Evolutionary conservation across 2,113 vertebrate species (phyloP).

Genomic region (Ploceus nigricollis): DNA sequence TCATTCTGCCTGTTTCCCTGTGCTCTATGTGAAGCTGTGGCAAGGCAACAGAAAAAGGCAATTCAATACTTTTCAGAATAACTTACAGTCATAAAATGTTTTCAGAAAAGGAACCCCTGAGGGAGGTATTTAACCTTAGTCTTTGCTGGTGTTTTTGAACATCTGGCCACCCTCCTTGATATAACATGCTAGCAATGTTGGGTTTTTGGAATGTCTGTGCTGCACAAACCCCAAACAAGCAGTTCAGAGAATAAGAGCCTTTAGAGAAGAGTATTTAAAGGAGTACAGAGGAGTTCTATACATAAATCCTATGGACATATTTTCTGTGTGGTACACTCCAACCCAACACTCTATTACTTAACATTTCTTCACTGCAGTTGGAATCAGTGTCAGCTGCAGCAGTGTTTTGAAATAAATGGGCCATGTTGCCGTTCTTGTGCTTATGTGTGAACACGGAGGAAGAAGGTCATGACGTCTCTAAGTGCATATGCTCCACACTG

Average conservation of each 20-base stretch:
- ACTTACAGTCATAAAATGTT: background rate
- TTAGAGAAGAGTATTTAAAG: background rate
- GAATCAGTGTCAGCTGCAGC: background rate
- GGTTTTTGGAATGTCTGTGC: background rate
- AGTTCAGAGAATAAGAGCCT: background rate
- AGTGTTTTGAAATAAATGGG: background rate
- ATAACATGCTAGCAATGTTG: background rate
- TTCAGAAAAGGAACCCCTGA: background rate
- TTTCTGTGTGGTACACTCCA: background rate
- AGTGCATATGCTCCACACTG: background rate
- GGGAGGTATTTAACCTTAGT: background rate
- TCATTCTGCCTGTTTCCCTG: background rate
- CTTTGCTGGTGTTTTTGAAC: background rate
- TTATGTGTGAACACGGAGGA: background rate
- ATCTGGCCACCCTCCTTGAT: background rate
- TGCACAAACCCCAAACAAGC: background rate
- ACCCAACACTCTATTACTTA: background rate
- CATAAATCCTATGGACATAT: background rate
- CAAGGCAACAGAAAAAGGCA: background rate
- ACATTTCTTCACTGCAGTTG: background rate
- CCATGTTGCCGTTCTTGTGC: background rate
- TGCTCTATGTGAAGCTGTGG: background rate
- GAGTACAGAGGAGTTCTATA: background rate
- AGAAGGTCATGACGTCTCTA: background rate
- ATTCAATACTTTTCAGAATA: background rate